These are phyloP conservation scores for Clarias gariepinus DNA, from an alignment of 2,113 vertebrate genomes.

Conservation along the genomic window DNA sequence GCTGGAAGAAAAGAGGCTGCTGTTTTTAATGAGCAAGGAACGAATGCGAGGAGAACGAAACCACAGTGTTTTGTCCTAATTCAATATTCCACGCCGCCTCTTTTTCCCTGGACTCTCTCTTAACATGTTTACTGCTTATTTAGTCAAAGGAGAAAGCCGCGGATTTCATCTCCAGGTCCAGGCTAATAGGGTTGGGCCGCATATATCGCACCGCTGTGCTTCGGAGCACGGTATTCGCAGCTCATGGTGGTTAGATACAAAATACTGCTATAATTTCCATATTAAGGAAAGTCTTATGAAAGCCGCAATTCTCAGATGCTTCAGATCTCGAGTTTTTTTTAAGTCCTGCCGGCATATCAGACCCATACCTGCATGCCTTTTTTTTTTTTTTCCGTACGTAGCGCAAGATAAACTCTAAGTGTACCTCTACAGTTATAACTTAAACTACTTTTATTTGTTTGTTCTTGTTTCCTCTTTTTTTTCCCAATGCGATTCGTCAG, in stretches of 20 bases:
- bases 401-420: not conserved
- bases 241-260: constrained; percentile 28
- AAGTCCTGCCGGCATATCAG: not conserved
- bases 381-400: not conserved
- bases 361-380: not conserved
- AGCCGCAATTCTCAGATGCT: not conserved
- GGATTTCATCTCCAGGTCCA: not conserved
- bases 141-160: constrained; percentile 29
- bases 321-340: not conserved
- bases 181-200: constrained; percentile 11
- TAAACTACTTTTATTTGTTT: not conserved
- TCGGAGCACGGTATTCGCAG: not conserved
- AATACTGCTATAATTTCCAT: not conserved
- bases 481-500: not conserved
- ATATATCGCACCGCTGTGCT: not conserved
- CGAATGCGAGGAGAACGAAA: constrained; percentile 1
- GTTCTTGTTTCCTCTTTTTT: not conserved
- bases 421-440: no score
- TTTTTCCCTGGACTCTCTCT: not conserved
- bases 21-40: constrained; percentile 53
- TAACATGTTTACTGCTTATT: constrained; percentile 40
- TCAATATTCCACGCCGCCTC: constrained; percentile 15
- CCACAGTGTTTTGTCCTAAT: constrained; percentile 36
- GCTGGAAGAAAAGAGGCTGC: constrained; percentile 43
- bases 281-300: not conserved